Conservation (phyloP, 2,888 invertebrate species). For the Caenorhabditis panamensis region DNA sequence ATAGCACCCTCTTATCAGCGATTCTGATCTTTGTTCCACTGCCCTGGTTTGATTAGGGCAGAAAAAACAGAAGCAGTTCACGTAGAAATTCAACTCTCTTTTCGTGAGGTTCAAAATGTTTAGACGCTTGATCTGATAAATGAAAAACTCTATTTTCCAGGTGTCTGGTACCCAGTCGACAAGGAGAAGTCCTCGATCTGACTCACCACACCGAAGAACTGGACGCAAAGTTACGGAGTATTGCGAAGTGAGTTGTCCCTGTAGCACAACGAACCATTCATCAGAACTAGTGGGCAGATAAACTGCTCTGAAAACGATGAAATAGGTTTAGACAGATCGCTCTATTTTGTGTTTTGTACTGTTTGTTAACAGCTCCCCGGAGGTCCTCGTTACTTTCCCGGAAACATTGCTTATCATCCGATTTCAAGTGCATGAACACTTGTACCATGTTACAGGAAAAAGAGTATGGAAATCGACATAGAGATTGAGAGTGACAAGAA, state of each 20-base stretch:
- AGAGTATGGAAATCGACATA: constrained; percentile 47
- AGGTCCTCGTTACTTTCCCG: too few species aligned
- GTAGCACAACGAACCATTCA: too few species aligned
- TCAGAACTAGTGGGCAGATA: not conserved
- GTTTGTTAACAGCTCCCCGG: too few species aligned
- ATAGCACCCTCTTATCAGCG: too few species aligned
- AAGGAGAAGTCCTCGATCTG: constrained; percentile 32
- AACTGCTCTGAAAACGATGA: not conserved
- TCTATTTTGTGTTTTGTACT: too few species aligned
- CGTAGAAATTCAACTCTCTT: not conserved
- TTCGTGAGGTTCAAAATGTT: too few species aligned
- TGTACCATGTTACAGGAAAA: constrained; percentile 49
- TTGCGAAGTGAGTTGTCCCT: constrained; percentile 42
- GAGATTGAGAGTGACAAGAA: constrained; percentile 29
- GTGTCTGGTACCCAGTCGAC: constrained; percentile 56
- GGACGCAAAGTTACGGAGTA: constrained; percentile 31
- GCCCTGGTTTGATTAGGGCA: too few species aligned
- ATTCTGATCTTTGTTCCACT: too few species aligned
- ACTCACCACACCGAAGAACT: constrained; percentile 46
- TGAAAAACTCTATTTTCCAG: constrained; percentile 32
- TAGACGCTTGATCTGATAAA: too few species aligned
- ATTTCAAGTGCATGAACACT: too few species aligned
- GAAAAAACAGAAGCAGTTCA: too few species aligned
- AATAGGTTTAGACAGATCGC: too few species aligned
- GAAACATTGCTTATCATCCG: not conserved